Conservation (phyloP, 2,113 vertebrate genomes). For the Leptobrachium ailaonicum region DNA sequence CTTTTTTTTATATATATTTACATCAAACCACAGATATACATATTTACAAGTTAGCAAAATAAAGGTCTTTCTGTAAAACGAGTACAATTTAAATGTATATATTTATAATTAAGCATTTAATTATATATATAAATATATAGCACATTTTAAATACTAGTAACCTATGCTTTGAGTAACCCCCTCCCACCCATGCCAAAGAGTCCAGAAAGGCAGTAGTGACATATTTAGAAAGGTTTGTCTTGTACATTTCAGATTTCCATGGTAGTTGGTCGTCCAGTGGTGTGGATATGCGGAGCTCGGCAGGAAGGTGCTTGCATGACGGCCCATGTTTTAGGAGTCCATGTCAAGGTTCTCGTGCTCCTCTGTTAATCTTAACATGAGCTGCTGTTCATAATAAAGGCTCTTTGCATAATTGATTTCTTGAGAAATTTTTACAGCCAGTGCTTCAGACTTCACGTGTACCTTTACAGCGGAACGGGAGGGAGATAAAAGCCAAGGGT, state of each 20-base stretch:
- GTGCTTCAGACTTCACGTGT: constrained; percentile 86
- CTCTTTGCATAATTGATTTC: constrained; percentile 99
- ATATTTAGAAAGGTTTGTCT: neutral
- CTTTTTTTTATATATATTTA: constrained; percentile 64
- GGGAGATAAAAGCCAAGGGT: neutral
- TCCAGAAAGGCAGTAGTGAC: constrained; percentile 33
- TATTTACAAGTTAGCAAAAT: constrained; percentile 75
- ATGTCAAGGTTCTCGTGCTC: constrained; percentile 79
- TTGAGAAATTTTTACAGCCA: constrained; percentile 91
- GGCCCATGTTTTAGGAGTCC: constrained; percentile 74
- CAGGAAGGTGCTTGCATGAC: constrained; percentile 19
- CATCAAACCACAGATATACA: constrained; percentile 68
- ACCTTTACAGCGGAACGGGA: constrained; percentile 69
- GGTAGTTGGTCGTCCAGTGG: neutral
- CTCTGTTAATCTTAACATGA: constrained; percentile 87
- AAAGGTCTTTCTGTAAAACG: constrained; percentile 62
- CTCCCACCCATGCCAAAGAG: constrained; percentile 8
- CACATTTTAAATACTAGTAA: constrained; percentile 50
- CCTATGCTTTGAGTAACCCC: constrained; percentile 50
- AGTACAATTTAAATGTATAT: constrained; percentile 50
- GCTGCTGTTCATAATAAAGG: constrained; percentile 96
- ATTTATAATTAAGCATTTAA: constrained; percentile 44
- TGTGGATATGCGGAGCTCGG: neutral
- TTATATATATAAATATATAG: constrained; percentile 40
- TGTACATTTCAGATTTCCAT: neutral